A percentile compares a stretch with the other conserved stretches of the same genome.
Conservation (phyloP, 2,113 vertebrate species). For the Calidris pugnax region DNA sequence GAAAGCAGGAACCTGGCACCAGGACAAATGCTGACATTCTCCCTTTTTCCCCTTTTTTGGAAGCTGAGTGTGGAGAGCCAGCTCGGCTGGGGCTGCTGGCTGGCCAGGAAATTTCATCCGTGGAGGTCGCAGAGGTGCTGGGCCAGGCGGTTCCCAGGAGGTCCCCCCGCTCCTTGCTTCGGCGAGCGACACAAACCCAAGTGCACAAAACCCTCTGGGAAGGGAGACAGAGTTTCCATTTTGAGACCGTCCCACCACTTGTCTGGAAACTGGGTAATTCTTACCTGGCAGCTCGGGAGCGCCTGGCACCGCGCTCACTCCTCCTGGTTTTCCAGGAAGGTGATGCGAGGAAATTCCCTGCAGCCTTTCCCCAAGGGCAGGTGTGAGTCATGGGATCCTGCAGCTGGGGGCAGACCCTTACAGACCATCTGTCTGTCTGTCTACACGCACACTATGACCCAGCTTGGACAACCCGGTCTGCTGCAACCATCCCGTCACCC, state of each 20-base stretch:
- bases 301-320: neutral
- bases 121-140: neutral
- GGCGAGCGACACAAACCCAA: fast-evolving
- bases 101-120: neutral
- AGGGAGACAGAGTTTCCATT: neutral
- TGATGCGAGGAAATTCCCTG: neutral
- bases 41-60: neutral
- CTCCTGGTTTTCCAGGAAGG: conserved; percentile 63
- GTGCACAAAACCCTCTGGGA: neutral
- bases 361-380: neutral
- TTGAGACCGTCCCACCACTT: neutral
- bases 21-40: neutral
- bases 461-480: neutral
- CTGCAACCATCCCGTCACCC: neutral
- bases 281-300: conserved; percentile 34
- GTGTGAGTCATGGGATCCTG: conserved; percentile 35
- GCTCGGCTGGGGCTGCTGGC: neutral
- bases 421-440: neutral
- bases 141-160: neutral
- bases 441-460: neutral
- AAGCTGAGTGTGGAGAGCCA: neutral
- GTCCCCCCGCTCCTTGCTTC: fast-evolving
- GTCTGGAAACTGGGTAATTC: conserved; percentile 29
- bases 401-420: conserved; percentile 10
- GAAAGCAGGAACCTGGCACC: neutral